Conservation (phyloP, 2,888 invertebrate species). For the Galerucella pusilla region DNA sequence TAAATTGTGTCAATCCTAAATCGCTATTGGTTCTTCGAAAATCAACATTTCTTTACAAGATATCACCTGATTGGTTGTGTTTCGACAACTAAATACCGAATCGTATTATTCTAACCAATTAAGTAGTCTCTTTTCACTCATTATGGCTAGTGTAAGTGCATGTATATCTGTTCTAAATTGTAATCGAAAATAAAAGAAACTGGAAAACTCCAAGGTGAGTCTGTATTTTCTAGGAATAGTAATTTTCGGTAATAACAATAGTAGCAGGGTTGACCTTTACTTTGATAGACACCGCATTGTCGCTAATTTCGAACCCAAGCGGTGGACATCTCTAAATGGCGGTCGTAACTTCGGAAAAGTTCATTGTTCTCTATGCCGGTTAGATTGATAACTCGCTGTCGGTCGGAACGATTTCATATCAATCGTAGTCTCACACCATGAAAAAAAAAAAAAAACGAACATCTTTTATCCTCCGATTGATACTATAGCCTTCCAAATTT, state of each 20-base stretch:
- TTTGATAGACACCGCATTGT: constrained; percentile 59
- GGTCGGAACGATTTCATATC: constrained; percentile 55
- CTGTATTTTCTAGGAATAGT: constrained; percentile 31
- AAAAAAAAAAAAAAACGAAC: constrained; percentile 33
- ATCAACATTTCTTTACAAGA: constrained; percentile 66
- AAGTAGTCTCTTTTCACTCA: constrained; percentile 63
- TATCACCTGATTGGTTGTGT: constrained; percentile 67
- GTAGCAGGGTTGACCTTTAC: constrained; percentile 58
- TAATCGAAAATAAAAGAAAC: constrained; percentile 30
- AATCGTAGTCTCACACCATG: constrained; percentile 42
- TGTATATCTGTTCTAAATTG: constrained; percentile 47
- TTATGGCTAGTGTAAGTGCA: constrained; percentile 56
- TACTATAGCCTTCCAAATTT: background rate
- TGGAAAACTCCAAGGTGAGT: constrained; percentile 41
- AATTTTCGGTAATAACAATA: constrained; percentile 50
- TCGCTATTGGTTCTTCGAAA: constrained; percentile 63
- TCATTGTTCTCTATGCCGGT: constrained; percentile 67
- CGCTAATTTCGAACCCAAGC: constrained; percentile 66
- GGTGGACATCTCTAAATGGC: constrained; percentile 68
- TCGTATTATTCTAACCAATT: constrained; percentile 68
- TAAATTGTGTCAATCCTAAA: constrained; percentile 46
- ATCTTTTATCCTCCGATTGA: constrained; percentile 16
- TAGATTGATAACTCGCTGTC: constrained; percentile 59
- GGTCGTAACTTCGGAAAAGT: constrained; percentile 64
- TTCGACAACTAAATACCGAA: constrained; percentile 66